phyloP scores from a whole-genome alignment of 2,113 vertebrate genomes.

The Oryzias woworae region DNA sequence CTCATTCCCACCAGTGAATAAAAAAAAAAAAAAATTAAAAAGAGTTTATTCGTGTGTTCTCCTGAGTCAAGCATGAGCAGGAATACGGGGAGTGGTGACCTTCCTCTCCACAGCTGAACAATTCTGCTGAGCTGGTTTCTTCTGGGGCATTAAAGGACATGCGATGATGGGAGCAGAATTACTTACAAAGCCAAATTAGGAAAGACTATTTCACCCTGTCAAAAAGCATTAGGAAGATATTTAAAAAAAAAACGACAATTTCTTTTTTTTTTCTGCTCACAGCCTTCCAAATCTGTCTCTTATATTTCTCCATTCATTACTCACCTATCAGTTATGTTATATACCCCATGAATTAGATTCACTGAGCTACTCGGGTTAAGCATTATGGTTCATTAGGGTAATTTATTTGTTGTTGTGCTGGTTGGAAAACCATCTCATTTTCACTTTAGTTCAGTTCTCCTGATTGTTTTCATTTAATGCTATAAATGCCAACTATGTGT shows the following conservation, averaged over 20 bases:
- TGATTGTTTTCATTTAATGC: too few species aligned
- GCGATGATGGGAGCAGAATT: constrained; percentile 4
- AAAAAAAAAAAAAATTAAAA: constrained; percentile 7
- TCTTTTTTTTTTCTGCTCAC: constrained; percentile 4
- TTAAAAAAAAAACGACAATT: background rate
- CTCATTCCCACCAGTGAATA: constrained; percentile 43
- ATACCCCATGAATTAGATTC: too few species aligned
- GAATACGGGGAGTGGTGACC: background rate
- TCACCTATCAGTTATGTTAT: too few species aligned
- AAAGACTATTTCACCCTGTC: constrained; percentile 6
- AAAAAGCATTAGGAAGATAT: background rate
- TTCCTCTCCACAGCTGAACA: constrained; percentile 34
- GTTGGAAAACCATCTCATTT: too few species aligned
- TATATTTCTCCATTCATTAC: too few species aligned
- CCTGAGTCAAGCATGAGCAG: background rate
- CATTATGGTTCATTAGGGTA: too few species aligned
- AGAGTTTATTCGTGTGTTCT: constrained; percentile 1
- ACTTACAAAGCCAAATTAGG: constrained; percentile 16
- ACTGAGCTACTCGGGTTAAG: too few species aligned
- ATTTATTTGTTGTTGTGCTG: too few species aligned
- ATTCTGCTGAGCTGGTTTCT: constrained; percentile 11
- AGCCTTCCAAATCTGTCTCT: constrained; percentile 10
- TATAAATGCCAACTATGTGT: too few species aligned
- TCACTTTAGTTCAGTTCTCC: too few species aligned
- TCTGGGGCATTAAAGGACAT: constrained; percentile 15